A percentile compares a stretch with the other conserved stretches of the same genome.
These are phyloP conservation scores for Synergus laeviventris DNA, from an alignment of 2,888 invertebrate genomes.

Conservation along the genomic window DNA sequence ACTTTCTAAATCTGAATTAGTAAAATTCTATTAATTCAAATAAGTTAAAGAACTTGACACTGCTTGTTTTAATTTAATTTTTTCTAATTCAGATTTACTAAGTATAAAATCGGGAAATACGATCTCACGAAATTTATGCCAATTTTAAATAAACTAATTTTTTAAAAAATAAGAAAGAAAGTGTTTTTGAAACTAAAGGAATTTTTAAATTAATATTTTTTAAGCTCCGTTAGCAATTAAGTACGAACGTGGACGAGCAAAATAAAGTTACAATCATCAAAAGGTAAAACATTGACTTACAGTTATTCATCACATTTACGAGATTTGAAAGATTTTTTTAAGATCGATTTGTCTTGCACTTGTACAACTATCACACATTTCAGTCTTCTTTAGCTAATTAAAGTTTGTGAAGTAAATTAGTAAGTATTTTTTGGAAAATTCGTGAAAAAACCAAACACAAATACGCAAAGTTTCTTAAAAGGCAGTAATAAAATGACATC, in stretches of 20 bases:
- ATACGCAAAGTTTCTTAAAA: neutral
- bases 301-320: neutral
- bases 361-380: constrained; percentile 15
- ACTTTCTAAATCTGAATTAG: too few species aligned
- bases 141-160: neutral
- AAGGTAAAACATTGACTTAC: neutral
- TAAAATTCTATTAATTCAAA: too few species aligned
- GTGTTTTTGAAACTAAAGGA: neutral
- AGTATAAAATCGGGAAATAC: constrained; percentile 49
- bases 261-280: neutral
- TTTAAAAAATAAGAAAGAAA: constrained; percentile 1
- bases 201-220: neutral
- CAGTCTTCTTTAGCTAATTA: constrained; percentile 32
- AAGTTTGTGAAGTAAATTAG: constrained; percentile 5
- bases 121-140: constrained; percentile 54
- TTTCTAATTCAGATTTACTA: too few species aligned
- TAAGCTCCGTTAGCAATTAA: neutral
- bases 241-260: neutral
- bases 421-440: neutral
- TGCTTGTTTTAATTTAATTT: too few species aligned
- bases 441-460: neutral
- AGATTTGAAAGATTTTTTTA: neutral
- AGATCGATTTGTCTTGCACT: constrained; percentile 12
- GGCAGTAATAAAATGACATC: neutral
- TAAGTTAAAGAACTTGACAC: too few species aligned